These are phyloP conservation scores for Lycophotia porphyrea DNA, from an alignment of 2,888 invertebrate species.

Conservation along the genomic window DNA sequence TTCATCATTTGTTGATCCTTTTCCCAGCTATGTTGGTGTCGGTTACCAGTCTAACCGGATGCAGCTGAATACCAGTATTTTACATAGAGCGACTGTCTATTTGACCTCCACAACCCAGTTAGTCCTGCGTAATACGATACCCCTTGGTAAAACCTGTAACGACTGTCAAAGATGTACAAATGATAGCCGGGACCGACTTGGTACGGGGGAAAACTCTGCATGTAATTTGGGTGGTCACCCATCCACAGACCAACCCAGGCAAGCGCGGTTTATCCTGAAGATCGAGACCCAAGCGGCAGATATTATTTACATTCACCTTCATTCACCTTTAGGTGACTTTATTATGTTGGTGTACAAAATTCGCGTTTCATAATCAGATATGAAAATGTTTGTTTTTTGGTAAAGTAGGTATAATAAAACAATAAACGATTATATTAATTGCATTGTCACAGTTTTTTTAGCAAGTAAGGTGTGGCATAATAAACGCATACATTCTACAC, in stretches of 20 bases:
- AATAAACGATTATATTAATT: background rate
- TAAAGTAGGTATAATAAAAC: background rate
- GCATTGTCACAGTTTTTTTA: background rate
- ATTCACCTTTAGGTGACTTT: too few species aligned
- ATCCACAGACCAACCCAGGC: background rate
- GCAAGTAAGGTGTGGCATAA: background rate
- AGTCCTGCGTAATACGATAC: background rate
- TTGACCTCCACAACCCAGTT: background rate
- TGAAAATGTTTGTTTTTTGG: background rate
- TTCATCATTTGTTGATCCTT: background rate
- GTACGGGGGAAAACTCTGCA: background rate
- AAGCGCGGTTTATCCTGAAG: background rate
- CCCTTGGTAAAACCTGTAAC: background rate
- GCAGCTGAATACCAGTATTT: background rate
- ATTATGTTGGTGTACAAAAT: background rate
- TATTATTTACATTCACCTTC: too few species aligned
- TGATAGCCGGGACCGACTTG: background rate
- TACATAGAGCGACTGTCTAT: background rate
- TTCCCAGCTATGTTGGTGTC: too few species aligned
- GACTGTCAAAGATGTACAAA: background rate
- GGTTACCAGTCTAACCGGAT: too few species aligned
- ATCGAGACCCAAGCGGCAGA: background rate
- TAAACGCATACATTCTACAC: background rate
- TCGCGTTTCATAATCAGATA: background rate
- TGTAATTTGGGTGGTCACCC: background rate